phyloP scores from a whole-genome alignment of 2,113 vertebrate species.

The Thermophis baileyi region DNA sequence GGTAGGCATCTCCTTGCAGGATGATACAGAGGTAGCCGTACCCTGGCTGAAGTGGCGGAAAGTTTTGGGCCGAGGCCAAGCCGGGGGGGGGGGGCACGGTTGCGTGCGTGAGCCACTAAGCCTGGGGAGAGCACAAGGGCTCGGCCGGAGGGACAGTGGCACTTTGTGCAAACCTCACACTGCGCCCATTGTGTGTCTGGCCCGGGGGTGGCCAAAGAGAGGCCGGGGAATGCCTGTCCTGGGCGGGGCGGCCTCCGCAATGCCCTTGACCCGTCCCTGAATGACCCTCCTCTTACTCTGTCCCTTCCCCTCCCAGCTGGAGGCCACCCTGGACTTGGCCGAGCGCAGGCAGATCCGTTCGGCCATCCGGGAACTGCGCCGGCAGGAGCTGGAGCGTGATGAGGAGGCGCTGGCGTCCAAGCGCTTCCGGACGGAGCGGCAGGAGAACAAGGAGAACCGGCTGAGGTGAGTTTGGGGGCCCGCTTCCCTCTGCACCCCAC shows the following conservation, averaged over 20 bases:
- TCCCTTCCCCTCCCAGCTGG: conserved; percentile 71
- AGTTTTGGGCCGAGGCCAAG: neutral
- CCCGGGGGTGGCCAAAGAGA: neutral
- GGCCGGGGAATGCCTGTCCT: neutral
- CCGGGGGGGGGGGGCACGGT: neutral
- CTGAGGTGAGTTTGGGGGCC: conserved; percentile 73
- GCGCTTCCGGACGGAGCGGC: conserved; percentile 83
- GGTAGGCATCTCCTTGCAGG: neutral
- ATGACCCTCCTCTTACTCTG: neutral
- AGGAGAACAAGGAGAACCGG: conserved; percentile 93
- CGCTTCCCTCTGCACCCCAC: neutral
- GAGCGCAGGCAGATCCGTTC: conserved; percentile 90
- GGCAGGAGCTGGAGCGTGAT: conserved; percentile 85
- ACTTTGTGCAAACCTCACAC: accelerated
- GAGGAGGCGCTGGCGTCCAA: conserved; percentile 90
- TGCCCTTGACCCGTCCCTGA: accelerated
- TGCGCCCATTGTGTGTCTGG: conserved; percentile 21
- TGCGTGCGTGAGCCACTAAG: neutral
- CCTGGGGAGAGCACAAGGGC: neutral
- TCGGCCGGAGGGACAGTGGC: neutral
- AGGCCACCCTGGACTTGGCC: conserved; percentile 84
- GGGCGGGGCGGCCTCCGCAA: accelerated
- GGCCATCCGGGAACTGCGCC: conserved; percentile 87
- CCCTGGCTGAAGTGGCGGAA: neutral
- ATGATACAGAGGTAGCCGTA: neutral